Conservation (phyloP, 2,113 vertebrate genomes). For the Dendrocopos noguchii region DNA sequence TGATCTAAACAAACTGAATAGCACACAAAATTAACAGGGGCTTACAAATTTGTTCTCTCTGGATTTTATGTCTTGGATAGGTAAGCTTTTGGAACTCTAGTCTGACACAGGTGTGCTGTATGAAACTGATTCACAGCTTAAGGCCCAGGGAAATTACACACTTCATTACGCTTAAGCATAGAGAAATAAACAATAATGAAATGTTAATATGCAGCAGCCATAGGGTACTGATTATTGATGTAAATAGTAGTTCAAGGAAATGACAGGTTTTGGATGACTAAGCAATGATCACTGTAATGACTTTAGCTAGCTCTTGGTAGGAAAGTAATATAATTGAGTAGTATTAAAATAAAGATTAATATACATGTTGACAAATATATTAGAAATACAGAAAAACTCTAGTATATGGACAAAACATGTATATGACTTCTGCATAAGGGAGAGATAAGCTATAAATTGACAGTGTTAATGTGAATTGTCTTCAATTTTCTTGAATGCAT, state of each 20-base stretch:
- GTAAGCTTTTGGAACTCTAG: not conserved
- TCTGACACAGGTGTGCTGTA: not conserved
- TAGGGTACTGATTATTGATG: not conserved
- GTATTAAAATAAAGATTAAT: not conserved
- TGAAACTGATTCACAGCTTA: constrained; percentile 45
- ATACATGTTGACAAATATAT: not conserved
- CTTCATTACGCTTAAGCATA: constrained; percentile 25
- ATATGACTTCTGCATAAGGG: not conserved
- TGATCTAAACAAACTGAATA: not conserved
- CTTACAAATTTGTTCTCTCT: not conserved
- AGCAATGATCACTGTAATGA: not conserved
- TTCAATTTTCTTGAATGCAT: not conserved
- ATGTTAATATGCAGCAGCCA: not conserved
- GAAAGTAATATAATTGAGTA: not conserved
- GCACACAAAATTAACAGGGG: not conserved
- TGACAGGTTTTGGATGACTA: not conserved
- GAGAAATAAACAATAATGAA: constrained; percentile 1
- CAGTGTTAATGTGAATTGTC: not conserved
- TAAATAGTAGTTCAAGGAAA: not conserved
- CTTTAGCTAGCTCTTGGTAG: not conserved
- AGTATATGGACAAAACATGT: not conserved
- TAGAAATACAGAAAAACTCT: not conserved
- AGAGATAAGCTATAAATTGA: not conserved
- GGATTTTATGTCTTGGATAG: not conserved
- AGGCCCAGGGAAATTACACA: constrained; percentile 34